Evolutionary conservation across 2,797 vertebrate genomes (phyloP), one percentile per base, ranked within the genome.

Genomic region (Salmo trutta): DNA sequence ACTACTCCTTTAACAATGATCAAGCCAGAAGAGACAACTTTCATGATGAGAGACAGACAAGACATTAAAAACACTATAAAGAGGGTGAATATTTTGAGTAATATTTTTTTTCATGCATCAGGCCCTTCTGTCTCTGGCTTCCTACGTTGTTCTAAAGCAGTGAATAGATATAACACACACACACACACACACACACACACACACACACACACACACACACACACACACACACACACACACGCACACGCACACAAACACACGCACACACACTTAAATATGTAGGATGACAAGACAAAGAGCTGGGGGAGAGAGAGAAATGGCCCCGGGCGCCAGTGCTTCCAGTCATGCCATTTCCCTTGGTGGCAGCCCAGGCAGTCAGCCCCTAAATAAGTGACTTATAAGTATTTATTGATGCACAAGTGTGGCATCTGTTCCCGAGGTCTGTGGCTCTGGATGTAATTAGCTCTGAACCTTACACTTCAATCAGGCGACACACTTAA

Each of bases 311-410:
- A n/a, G 41, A 51, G n/a, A 72, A 78, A 77, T 82, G 31, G 90
- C 94, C 86, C 81, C 64, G 83, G 93, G 92, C 91, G 47, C 84
- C 88, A 91, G 90, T 88, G 92, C 93, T 94, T 93, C 92, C 94
- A 95, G 93, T 93, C 90, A 93, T 93, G 93, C 93, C 92, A 92
- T 94, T 95, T 95, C 93, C 93, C 93, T 93, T 92, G 92, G 92
- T 95, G 93, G 92, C 91, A 94, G 92, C 89, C 92, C 91, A 91
- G 92, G 92, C 91, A 94, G 92, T 90, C 92, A 91, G 91, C 90
- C 86, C 92, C 93, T 66, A 95, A 95, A 95, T 94, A 94, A 94
- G 94, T 95, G 91, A 95, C 94, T 94, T 94, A 94, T 93, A 93
- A 94, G 93, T 90, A 93, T 93, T 95, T 94, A 95, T 94, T 93